Base-by-base conservation (phyloP, 2,113 vertebrate genomes). In the Passer montanus region DNA sequence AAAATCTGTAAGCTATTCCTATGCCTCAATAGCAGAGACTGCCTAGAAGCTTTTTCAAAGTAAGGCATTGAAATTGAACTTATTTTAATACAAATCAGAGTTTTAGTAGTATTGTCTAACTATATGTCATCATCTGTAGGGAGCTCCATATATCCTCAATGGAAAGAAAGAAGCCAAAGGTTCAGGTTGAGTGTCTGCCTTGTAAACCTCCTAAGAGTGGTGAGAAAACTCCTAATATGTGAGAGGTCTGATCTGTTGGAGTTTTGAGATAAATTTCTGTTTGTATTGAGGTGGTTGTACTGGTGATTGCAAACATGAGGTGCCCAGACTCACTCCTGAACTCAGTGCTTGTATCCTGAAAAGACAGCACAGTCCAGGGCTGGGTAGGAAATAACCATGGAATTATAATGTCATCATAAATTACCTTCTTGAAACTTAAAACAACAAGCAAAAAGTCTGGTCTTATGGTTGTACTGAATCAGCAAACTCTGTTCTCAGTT, bases 381-480 rank as follows among this genome's bases (percentile, higher is more conserved):
- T 56, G 39, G 64, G 26, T 28, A 64, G 86, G 43, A 68, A 85
- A 77, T 19, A 55, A n/a, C 15, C 33, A 39, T 43, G 35, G 41
- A 79, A 35, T 68, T 67, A 17, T 10, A 28, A 69, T 46, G 43
- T 78, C 23, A 26, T 23, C 18, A 12, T 52, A 62, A 85, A 66
- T 56, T 39, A 75, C 30, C 11, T 58, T 43, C 37, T 26, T 10
- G 28, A 72, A 70, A 56, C 6, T 66, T n/a, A 16, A 35, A 44
- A 50, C 31, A 37, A 6, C 8, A 9, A 11, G 5, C 16, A 47
- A 24, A 7, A 27, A 19, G 63, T 13, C 13, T 15, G 39, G 19
- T 15, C 6, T 37, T n/a, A 6, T 0, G 3, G 46, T 16, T 63
- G 23, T 43, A 52, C 6, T 4, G 33, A 26, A 63, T 15, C 60